These are phyloP conservation scores for Microchirus variegatus DNA, from an alignment of 2,797 vertebrate species.

Conservation along the genomic window DNA sequence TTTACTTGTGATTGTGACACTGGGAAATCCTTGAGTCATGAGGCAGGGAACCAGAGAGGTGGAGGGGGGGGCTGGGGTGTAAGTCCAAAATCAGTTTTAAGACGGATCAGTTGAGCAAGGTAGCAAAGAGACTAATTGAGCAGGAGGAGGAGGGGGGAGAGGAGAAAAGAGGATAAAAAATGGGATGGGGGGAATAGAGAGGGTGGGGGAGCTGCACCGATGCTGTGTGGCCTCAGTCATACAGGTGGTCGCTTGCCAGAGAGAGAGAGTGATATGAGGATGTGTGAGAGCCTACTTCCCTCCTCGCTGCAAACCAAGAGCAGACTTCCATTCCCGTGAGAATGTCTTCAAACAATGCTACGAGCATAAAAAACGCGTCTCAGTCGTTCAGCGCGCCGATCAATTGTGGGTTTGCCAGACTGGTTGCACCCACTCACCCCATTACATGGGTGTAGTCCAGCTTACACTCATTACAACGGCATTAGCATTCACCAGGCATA, in stretches of 20 bases:
- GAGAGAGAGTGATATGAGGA: not conserved
- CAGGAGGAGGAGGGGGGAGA: slow-evolving; percentile 15
- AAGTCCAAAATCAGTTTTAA: slow-evolving; percentile 65
- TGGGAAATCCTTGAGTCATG: slow-evolving; percentile 67
- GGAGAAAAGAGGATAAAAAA: slow-evolving; percentile 39
- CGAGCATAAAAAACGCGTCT: not conserved
- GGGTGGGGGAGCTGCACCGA: not conserved
- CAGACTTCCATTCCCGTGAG: no score
- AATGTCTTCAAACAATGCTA: not conserved
- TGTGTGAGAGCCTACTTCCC: not conserved
- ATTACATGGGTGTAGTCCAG: slow-evolving; percentile 63
- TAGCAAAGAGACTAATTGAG: slow-evolving; percentile 69
- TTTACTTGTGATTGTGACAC: slow-evolving; percentile 65
- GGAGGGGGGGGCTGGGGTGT: slow-evolving; percentile 34
- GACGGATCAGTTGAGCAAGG: slow-evolving; percentile 55
- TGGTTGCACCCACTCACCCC: slow-evolving; percentile 62
- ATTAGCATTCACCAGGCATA: slow-evolving; percentile 56
- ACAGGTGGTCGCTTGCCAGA: not conserved
- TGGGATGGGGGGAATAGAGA: slow-evolving; percentile 16
- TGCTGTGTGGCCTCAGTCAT: slow-evolving; percentile 7
- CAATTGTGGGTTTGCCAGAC: slow-evolving; percentile 26
- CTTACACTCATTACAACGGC: slow-evolving; percentile 67
- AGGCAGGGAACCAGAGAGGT: slow-evolving; percentile 50
- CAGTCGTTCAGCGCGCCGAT: not conserved
- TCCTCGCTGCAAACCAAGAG: not conserved